phyloP scores from a whole-genome alignment of 2,797 vertebrate species.

The Iguana delicatissima region DNA sequence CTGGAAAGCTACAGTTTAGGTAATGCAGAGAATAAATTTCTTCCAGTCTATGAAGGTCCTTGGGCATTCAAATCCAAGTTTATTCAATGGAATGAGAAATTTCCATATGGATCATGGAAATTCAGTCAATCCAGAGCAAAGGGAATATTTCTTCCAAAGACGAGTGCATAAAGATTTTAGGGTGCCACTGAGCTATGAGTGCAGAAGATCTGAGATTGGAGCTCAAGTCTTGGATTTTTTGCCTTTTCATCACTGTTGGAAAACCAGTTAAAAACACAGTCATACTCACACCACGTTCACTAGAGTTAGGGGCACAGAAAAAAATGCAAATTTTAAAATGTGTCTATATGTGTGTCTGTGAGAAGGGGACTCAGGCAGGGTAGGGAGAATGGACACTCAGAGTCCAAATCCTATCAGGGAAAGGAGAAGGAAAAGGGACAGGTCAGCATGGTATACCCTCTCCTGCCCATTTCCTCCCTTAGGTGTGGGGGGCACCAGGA shows the following conservation, averaged over 20 bases:
- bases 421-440: too few relatives aligned
- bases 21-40: conserved; percentile 68
- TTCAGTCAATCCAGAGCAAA: neutral
- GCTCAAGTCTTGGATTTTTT: too few relatives aligned
- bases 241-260: neutral
- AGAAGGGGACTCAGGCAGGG: too few relatives aligned
- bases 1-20: conserved; percentile 67
- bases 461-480: too few relatives aligned
- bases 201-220: neutral
- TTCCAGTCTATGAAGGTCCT: conserved; percentile 45
- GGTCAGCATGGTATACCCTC: too few relatives aligned
- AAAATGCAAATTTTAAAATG: too few relatives aligned
- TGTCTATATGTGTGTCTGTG: too few relatives aligned
- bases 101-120: conserved; percentile 16
- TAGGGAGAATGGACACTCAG: too few relatives aligned
- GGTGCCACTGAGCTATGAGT: neutral
- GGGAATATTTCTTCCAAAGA: neutral
- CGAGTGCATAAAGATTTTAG: neutral
- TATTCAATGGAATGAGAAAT: conserved; percentile 37
- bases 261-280: neutral
- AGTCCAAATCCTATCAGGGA: too few relatives aligned
- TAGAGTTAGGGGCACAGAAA: too few relatives aligned
- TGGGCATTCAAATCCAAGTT: conserved; percentile 29
- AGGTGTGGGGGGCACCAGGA: too few relatives aligned
- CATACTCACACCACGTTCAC: too few relatives aligned